Percentiles rank a stretch among this genome's conserved stretches.
Conservation (phyloP, 2,888 invertebrate genomes). For the Prenolepis imparis region DNA sequence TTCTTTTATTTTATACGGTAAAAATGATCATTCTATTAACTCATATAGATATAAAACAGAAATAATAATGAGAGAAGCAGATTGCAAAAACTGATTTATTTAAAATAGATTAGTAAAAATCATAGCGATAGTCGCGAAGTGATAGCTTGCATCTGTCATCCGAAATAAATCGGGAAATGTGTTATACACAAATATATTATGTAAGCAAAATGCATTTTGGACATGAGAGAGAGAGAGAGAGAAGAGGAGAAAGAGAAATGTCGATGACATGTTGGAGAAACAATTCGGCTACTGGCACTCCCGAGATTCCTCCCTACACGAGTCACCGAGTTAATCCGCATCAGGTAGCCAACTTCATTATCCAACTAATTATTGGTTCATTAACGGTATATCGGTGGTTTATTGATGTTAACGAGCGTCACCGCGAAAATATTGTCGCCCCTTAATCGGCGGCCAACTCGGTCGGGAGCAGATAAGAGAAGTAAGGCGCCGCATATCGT, state of each 20-base stretch:
- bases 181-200: constrained; percentile 66
- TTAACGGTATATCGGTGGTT: constrained; percentile 72
- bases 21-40: background rate
- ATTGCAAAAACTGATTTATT: background rate
- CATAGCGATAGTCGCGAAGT: background rate
- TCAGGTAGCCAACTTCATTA: constrained; percentile 62
- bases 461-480: background rate
- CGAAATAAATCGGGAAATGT: constrained; percentile 63
- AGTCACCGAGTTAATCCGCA: constrained; percentile 60
- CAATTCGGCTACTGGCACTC: constrained; percentile 61
- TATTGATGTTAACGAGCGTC: constrained; percentile 77
- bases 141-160: constrained; percentile 29
- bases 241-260: background rate
- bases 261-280: constrained; percentile 36
- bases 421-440: constrained; percentile 59
- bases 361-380: constrained; percentile 78
- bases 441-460: constrained; percentile 62
- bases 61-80: background rate
- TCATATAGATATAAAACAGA: background rate
- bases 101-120: background rate
- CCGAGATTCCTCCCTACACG: constrained; percentile 59
- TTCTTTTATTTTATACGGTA: background rate
- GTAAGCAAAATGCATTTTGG: constrained; percentile 65
- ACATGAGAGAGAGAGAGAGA: constrained; percentile 2
- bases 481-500: constrained; percentile 14